Evolutionary conservation across 2,113 vertebrate species (phyloP).

Genomic region (Excalfactoria chinensis): DNA sequence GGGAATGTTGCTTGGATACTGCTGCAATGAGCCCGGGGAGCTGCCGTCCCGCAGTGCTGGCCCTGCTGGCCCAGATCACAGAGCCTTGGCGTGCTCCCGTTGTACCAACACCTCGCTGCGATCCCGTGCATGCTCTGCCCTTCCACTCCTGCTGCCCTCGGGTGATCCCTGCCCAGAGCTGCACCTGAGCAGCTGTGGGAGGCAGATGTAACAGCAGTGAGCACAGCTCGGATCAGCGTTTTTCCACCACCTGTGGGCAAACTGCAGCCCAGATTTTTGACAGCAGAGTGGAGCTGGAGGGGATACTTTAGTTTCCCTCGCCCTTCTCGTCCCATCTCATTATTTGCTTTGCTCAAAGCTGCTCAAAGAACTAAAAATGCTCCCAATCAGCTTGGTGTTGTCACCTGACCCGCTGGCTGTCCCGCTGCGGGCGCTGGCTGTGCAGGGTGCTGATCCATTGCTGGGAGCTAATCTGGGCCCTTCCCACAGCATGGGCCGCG

Average conservation of each 20-base stretch:
- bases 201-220: not conserved
- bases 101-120: fast-evolving
- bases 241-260: not conserved
- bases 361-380: slow-evolving; percentile 68
- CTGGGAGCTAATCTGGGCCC: slow-evolving; percentile 44
- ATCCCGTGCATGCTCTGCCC: fast-evolving
- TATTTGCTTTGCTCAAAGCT: slow-evolving; percentile 68
- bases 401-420: not conserved
- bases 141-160: not conserved
- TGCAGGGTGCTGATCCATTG: not conserved
- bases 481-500: fast-evolving
- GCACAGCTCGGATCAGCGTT: slow-evolving; percentile 1
- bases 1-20: slow-evolving; percentile 61
- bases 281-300: slow-evolving; percentile 20
- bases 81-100: fast-evolving
- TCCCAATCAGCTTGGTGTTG: slow-evolving; percentile 42
- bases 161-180: not conserved
- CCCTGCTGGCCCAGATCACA: fast-evolving
- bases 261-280: not conserved
- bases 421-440: not conserved
- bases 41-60: not conserved
- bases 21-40: not conserved
- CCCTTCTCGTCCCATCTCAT: slow-evolving; percentile 46
- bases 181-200: not conserved
- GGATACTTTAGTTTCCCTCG: slow-evolving; percentile 1